These are phyloP conservation scores for Sebastolobus altivelis DNA, from an alignment of 2,797 vertebrate genomes.

Conservation along the genomic window DNA sequence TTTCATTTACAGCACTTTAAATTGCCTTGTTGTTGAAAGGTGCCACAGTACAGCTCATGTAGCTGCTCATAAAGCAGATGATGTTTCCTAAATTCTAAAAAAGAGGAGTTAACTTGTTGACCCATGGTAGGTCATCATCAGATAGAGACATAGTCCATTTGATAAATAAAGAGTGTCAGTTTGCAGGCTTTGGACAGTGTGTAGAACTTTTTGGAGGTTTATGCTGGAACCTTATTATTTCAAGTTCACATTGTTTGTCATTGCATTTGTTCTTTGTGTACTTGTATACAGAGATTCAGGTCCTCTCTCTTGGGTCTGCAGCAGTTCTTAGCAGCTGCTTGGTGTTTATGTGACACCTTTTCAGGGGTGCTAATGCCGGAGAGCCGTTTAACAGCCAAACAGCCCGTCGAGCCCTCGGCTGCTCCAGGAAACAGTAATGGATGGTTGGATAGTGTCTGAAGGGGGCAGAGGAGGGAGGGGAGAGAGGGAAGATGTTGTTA, in stretches of 20 bases:
- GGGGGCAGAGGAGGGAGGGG: slow-evolving; percentile 15
- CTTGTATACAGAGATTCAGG: background rate
- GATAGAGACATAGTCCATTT: background rate
- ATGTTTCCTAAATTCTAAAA: background rate
- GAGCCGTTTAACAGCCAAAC: slow-evolving; percentile 75
- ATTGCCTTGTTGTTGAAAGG: background rate
- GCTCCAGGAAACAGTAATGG: slow-evolving; percentile 73
- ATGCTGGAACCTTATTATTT: background rate
- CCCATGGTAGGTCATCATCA: background rate
- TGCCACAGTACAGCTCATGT: background rate
- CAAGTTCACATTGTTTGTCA: background rate
- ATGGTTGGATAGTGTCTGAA: slow-evolving; percentile 60
- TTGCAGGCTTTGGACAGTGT: background rate
- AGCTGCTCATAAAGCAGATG: background rate
- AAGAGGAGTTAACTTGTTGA: background rate
- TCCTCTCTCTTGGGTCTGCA: slow-evolving; percentile 29
- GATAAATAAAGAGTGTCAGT: background rate
- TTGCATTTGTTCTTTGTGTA: background rate
- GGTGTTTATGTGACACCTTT: slow-evolving; percentile 80
- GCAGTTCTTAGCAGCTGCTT: slow-evolving; percentile 69
- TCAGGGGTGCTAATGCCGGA: slow-evolving; percentile 82
- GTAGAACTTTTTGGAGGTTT: background rate
- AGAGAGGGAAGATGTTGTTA: slow-evolving; percentile 62
- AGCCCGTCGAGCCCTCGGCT: slow-evolving; percentile 41
- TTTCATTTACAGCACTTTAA: background rate